Percentiles rank a stretch among this genome's conserved stretches.
phyloP scores from a whole-genome alignment of 2,888 invertebrate genomes.

The Seira musarum region DNA sequence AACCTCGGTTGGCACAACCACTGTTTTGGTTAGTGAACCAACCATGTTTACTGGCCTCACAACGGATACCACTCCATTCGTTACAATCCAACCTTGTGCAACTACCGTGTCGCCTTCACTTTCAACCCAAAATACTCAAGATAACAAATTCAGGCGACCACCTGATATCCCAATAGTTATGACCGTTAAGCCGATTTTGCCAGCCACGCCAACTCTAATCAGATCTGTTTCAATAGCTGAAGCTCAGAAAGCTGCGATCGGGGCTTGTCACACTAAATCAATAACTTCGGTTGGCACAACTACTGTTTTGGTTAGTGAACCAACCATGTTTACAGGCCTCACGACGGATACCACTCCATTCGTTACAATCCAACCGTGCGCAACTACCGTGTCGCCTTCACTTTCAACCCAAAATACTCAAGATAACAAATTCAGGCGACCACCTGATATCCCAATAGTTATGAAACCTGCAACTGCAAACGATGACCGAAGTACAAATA shows the following conservation, averaged over 20 bases:
- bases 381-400: background rate
- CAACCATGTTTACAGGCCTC: slow-evolving; percentile 28
- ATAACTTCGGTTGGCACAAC: slow-evolving; percentile 30
- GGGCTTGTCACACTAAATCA: background rate
- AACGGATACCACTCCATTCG: slow-evolving; percentile 24
- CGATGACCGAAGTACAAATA: slow-evolving; percentile 51
- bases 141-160: slow-evolving; percentile 47
- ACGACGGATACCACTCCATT: slow-evolving; percentile 25
- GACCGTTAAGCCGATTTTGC: too few species aligned
- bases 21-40: slow-evolving; percentile 46
- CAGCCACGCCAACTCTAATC: slow-evolving; percentile 37
- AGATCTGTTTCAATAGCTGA: slow-evolving; percentile 29
- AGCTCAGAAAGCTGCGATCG: background rate
- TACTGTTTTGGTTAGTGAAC: slow-evolving; percentile 49
- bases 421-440: slow-evolving; percentile 48
- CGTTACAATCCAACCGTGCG: slow-evolving; percentile 41
- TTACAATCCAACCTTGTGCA: slow-evolving; percentile 38
- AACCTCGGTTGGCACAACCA: too few species aligned
- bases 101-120: slow-evolving; percentile 16
- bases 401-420: slow-evolving; percentile 36
- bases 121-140: slow-evolving; percentile 39
- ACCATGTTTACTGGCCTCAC: slow-evolving; percentile 23
- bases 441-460: slow-evolving; percentile 46
- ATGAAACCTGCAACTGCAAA: slow-evolving; percentile 39
- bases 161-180: slow-evolving; percentile 46